Percentiles rank a stretch among this genome's conserved stretches.
Evolutionary conservation across 1,140 invertebrate species (phyloP).

Genomic region (Philotrypesis tridentata): DNA sequence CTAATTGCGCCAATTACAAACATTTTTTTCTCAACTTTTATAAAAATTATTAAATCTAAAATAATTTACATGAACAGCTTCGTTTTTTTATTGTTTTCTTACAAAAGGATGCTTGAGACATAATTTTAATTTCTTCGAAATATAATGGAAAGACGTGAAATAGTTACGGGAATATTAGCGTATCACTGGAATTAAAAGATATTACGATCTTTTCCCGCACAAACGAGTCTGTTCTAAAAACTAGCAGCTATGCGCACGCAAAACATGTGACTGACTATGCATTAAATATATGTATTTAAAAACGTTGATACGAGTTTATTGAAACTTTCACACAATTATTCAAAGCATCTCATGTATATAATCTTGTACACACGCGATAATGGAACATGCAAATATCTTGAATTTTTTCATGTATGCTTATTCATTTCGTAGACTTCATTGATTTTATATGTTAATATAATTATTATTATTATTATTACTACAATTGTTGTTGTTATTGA

Average conservation of each 20-base stretch:
- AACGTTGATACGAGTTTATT: slow-evolving; percentile 16
- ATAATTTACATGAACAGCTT: slow-evolving; percentile 6
- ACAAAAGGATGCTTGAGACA: slow-evolving; percentile 1
- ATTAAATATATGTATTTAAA: slow-evolving; percentile 23
- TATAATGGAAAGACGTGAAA: slow-evolving; percentile 38
- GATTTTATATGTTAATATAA: background rate
- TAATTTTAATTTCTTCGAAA: slow-evolving; percentile 22
- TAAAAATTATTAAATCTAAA: slow-evolving; percentile 37
- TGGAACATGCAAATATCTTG: background rate
- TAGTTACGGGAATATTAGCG: background rate
- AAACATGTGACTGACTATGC: slow-evolving; percentile 33
- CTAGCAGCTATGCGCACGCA: slow-evolving; percentile 42
- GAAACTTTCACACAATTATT: slow-evolving; percentile 17
- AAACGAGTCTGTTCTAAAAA: slow-evolving; percentile 23
- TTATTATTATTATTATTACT: too few relatives aligned
- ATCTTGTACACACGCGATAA: background rate
- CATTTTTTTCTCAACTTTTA: background rate
- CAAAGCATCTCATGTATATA: background rate
- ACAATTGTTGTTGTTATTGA: background rate
- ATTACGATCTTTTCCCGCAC: slow-evolving; percentile 20
- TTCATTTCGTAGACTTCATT: background rate
- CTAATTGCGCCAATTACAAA: background rate
- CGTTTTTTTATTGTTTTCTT: background rate
- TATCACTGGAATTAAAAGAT: slow-evolving; percentile 35
- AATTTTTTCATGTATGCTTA: background rate